Percentiles rank a stretch among this genome's conserved stretches.
phyloP scores from a whole-genome alignment of 2,797 vertebrate species.

The Triplophysa yarkandensis region DNA sequence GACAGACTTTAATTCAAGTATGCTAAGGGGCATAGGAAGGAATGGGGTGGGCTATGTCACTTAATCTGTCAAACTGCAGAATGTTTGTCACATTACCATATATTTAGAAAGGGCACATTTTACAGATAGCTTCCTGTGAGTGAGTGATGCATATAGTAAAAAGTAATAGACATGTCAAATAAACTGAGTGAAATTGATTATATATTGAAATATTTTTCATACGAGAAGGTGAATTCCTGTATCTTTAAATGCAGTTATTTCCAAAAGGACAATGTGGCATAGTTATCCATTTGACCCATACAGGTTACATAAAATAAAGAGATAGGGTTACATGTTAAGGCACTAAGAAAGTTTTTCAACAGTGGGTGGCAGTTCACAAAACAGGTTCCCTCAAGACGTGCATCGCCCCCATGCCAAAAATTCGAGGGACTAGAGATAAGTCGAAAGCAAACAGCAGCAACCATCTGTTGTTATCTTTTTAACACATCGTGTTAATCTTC shows the following conservation, averaged over 20 bases:
- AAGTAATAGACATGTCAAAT: no score
- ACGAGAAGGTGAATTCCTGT: neutral
- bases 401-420: neutral
- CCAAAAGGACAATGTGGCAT: no score
- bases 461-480: conserved; percentile 30
- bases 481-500: conserved; percentile 21
- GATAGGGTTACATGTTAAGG: neutral
- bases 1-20: neutral
- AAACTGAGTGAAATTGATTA: neutral
- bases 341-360: neutral
- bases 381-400: neutral
- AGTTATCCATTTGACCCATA: no score
- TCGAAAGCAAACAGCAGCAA: conserved; percentile 2
- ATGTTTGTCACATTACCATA: neutral
- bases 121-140: neutral
- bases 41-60: neutral
- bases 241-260: neutral
- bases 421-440: neutral
- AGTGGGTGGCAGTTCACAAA: conserved; percentile 7
- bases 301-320: neutral
- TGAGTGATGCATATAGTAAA: neutral
- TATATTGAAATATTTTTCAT: neutral
- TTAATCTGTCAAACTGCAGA: neutral
- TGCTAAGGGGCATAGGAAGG: neutral
- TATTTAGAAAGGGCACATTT: neutral